Percentiles rank a stretch among this genome's conserved stretches.
phyloP scores from a whole-genome alignment of 2,888 invertebrate genomes.

The Tenthredo amoena region DNA sequence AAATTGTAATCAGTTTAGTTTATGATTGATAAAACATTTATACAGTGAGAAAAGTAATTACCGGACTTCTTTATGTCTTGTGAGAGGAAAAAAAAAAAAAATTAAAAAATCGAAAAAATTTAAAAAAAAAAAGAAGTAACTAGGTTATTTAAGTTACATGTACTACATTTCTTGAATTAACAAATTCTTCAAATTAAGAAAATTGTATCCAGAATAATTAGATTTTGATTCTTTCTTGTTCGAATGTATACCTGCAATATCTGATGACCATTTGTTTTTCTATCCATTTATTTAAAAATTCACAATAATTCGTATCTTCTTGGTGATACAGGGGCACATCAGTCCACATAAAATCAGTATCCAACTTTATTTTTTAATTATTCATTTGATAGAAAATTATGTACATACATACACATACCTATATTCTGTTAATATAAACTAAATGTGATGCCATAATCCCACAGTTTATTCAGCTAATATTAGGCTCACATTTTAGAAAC shows the following conservation, averaged over 20 bases:
- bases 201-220: conserved; percentile 7
- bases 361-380: not conserved
- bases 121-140: not conserved
- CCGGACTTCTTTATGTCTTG: not conserved
- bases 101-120: not conserved
- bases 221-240: not conserved
- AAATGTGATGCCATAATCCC: conserved; percentile 25
- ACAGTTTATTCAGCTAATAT: not conserved
- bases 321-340: not conserved
- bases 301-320: not conserved
- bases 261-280: not conserved
- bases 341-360: not conserved
- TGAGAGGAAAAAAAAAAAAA: not conserved
- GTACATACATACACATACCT: not conserved
- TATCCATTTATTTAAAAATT: not conserved
- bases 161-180: conserved; percentile 18
- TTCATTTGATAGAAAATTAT: conserved; percentile 19
- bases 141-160: not conserved
- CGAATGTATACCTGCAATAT: not conserved
- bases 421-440: conserved; percentile 6
- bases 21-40: not conserved
- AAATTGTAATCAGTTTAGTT: not conserved
- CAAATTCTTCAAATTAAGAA: conserved; percentile 2
- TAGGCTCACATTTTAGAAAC: not conserved
- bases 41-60: not conserved